Base-by-base conservation (phyloP, 2,888 invertebrate genomes). In the Pandemis heparana region DNA sequence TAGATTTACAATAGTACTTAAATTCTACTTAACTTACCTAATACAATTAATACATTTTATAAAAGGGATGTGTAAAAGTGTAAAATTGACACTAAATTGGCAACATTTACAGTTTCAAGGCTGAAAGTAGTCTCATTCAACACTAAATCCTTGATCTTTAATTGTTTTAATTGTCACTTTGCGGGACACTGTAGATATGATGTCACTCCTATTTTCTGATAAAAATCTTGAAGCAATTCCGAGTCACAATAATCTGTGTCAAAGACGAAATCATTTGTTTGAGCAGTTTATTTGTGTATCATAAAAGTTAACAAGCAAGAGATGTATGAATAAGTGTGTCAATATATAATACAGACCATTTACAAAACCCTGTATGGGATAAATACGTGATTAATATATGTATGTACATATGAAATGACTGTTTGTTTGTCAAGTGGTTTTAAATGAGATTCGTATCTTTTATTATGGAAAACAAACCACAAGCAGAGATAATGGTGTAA, bases 141-240 rank as follows among this genome's bases (percentile, higher is more conserved):
- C 53, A 9, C 53, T 9, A 8, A 18, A 68, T 68, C 62, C 62
- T 63, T 16, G 46, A n/a, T 59, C n/a, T 63, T 59, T 59, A 73
- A 64, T 68, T 68, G 63, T 39, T 63, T 39, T 63, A 68, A 68
- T 63, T 73, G 73, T 68, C 59, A 68, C n/a, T 39, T 56, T 23
- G 64, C 16, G 12, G 18, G 9, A 39, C n/a, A 18, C 8, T 59
- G 43, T 46, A 39, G 60, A 59, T 48, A 48, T 73, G 51, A 51
- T 65, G 73, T 73, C 73, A 73, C 53, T 56, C 63, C 73, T 32
- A 73, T 68, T 70, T 64, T 63, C 16, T 18, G 59, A 38, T 23
- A 71, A 16, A 23, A 60, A 59, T 43, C 53, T 63, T 12, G 32
- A 51, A 39, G 60, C 39, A 10, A 38, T 51, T 38, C 53, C 18